Conservation (phyloP, 2,113 vertebrate genomes). For the Oncorhynchus kisutch region DNA sequence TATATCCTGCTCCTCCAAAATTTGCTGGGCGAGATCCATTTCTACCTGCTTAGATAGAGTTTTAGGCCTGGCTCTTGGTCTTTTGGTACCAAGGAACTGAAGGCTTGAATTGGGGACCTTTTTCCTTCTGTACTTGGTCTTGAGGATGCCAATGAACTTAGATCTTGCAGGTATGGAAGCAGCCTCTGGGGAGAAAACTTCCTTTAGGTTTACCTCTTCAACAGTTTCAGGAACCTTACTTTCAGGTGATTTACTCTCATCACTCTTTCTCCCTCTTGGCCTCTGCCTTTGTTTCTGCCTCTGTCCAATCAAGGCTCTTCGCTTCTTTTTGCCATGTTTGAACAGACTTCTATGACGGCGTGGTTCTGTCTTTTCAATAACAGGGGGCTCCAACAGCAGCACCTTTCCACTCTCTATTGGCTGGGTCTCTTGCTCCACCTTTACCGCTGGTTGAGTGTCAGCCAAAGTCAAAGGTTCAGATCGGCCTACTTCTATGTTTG, state of each 20-base stretch:
- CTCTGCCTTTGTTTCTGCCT: conserved; percentile 66
- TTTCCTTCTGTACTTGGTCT: conserved; percentile 66
- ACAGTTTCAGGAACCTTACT: conserved; percentile 4
- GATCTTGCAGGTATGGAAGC: conserved; percentile 28
- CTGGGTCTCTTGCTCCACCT: conserved; percentile 60
- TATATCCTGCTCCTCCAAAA: conserved; percentile 70
- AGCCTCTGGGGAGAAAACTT: conserved; percentile 19
- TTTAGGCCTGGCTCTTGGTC: conserved; percentile 49
- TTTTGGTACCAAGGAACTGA: conserved; percentile 56
- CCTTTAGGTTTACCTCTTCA: conserved; percentile 19
- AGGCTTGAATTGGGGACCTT: conserved; percentile 40
- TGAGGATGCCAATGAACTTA: conserved; percentile 67
- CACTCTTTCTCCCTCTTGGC: conserved; percentile 60
- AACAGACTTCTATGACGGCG: conserved; percentile 29
- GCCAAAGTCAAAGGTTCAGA: conserved; percentile 32
- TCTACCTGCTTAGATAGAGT: conserved; percentile 67
- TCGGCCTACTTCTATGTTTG: conserved; percentile 30
- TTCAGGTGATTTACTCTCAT: conserved; percentile 41
- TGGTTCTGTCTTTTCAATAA: conserved; percentile 26
- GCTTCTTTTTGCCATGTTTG: conserved; percentile 67
- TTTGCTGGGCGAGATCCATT: conserved; percentile 61
- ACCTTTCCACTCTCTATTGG: conserved; percentile 57
- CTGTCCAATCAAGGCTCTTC: conserved; percentile 69
- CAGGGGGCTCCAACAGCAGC: conserved; percentile 52
- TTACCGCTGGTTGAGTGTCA: conserved; percentile 47